Conservation (phyloP, 2,888 invertebrate species). For the Chrysolina americana region DNA sequence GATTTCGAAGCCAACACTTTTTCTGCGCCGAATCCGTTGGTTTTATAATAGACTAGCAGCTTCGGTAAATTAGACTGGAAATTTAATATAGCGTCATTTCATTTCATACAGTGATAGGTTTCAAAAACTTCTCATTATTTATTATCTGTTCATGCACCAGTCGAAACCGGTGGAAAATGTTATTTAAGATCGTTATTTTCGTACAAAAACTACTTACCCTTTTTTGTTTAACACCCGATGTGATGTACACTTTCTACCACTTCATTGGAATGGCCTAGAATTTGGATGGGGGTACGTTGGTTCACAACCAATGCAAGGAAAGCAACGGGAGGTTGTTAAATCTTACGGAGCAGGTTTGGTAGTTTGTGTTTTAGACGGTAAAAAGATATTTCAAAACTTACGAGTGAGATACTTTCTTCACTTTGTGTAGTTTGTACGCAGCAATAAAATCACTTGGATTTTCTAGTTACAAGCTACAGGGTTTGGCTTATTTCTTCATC, state of each 20-base stretch:
- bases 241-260: slow-evolving; percentile 12
- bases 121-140: slow-evolving; percentile 53
- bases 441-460: not conserved
- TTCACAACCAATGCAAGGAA: not conserved
- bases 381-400: too few species aligned
- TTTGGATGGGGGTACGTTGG: slow-evolving; percentile 20
- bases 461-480: not conserved
- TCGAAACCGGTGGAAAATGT: slow-evolving; percentile 29
- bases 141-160: slow-evolving; percentile 48
- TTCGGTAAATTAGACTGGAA: slow-evolving; percentile 63
- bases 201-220: slow-evolving; percentile 2
- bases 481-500: not conserved
- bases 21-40: slow-evolving; percentile 31
- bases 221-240: not conserved
- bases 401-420: not conserved
- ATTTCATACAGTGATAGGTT: slow-evolving; percentile 58
- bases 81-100: slow-evolving; percentile 49
- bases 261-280: slow-evolving; percentile 27
- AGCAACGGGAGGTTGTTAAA: not conserved
- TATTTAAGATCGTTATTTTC: slow-evolving; percentile 25
- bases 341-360: not conserved
- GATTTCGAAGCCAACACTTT: slow-evolving; percentile 24
- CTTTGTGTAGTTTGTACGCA: not conserved
- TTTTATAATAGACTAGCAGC: slow-evolving; percentile 57
- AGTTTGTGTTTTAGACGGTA: not conserved